Conservation (phyloP, 1,140 invertebrate genomes). For the Helicoverpa zea region DNA sequence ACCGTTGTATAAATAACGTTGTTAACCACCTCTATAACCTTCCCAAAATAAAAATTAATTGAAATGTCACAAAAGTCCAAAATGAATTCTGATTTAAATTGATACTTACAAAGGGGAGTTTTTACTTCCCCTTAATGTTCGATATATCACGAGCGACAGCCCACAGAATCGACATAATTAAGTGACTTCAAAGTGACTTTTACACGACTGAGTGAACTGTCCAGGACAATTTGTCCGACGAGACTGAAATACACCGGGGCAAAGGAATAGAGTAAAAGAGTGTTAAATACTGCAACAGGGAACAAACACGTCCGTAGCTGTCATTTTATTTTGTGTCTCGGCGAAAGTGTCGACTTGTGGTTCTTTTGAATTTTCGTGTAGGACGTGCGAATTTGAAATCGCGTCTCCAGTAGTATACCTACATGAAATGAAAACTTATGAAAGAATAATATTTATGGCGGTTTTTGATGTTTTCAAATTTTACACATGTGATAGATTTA, state of each 20-base stretch:
- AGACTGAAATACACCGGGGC: constrained; percentile 54
- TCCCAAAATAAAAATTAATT: constrained; percentile 9
- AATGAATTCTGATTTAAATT: constrained; percentile 19
- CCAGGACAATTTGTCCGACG: constrained; percentile 58
- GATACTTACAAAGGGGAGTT: constrained; percentile 15
- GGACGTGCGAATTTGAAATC: constrained; percentile 32
- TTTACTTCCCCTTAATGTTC: constrained; percentile 46
- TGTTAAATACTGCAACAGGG: constrained; percentile 46
- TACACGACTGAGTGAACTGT: constrained; percentile 56
- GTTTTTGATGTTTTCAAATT: background rate
- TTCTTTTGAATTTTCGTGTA: constrained; percentile 35
- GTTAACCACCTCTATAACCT: background rate
- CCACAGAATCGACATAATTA: constrained; percentile 60
- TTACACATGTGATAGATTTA: too few species aligned
- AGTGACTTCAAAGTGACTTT: constrained; percentile 59
- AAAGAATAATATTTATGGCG: background rate
- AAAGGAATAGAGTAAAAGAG: constrained; percentile 35
- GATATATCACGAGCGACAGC: constrained; percentile 57
- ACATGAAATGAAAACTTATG: background rate
- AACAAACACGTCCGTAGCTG: constrained; percentile 40
- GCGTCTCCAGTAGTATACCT: background rate
- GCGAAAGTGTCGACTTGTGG: constrained; percentile 30
- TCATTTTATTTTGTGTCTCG: constrained; percentile 47
- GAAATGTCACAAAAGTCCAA: constrained; percentile 6
- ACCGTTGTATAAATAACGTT: background rate